Base-by-base conservation (phyloP, 2,888 invertebrate genomes). In the Mechanitis mazaeus region DNA sequence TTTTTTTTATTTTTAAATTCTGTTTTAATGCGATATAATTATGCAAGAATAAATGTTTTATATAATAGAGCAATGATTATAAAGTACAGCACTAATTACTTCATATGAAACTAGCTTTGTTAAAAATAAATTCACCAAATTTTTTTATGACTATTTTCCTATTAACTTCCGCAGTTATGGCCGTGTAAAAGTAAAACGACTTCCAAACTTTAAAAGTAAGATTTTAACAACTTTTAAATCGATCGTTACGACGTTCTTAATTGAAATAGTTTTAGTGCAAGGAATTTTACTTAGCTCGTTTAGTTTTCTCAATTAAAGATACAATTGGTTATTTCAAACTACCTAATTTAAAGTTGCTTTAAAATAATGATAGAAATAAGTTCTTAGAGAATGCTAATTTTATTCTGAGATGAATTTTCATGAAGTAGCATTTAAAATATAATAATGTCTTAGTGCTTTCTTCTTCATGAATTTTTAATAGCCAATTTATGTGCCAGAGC, bases 221-320 rank as follows among this genome's bases (percentile, higher is more conserved):
- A 81, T 84, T 83, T 80, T 75, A 83, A 81, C 81, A 81, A 84
- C 84, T 84, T 83, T 75, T 68, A 75, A 81, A 80, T 76, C 78
- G 80, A 81, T 78, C 78, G 78, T 77, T 76, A 73, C 77, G 75
- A 76, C 79, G 74, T 75, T 78, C 79, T 83, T 85, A 84, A 85
- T 84, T 85, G 85, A 85, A 85, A 85, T 85, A 84, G 83, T 85
- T 69, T 61, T 60, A 66, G 58, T 61, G 67, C 61, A 65, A 66
- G 62, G 68, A 68, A 69, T 67, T 65, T 67, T 70, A 69, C 70
- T 68, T 61, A 68, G 62, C 59, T 63, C 64, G 63, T 66, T 60
- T 57, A 58, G 55, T 64, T 60, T 60, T 64, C 55, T 56, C 60
- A 50, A 50, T 50, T 31, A 50, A 9, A 31, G 31, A 50, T 50